Percentiles rank a stretch among this genome's conserved stretches.
Conservation (phyloP, 2,888 invertebrate genomes). For the Crocallis elinguaria region DNA sequence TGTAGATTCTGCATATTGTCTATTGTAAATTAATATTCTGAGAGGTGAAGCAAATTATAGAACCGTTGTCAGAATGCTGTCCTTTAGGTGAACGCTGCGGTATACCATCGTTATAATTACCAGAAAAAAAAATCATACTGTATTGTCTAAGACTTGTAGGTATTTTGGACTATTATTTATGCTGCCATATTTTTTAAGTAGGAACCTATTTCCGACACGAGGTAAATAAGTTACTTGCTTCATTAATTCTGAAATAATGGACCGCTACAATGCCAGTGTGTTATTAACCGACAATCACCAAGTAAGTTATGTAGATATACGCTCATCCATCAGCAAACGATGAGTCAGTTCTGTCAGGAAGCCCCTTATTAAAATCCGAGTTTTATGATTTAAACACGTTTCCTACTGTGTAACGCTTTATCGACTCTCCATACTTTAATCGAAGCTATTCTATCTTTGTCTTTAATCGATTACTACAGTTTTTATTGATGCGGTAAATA, state of each 20-base stretch:
- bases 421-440: neutral
- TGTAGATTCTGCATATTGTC: no score
- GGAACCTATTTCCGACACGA: neutral
- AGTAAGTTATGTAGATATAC: neutral
- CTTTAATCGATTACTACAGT: no score
- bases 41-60: no score
- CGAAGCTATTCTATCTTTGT: neutral
- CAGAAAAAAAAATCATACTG: no score
- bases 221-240: neutral
- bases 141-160: no score
- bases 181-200: neutral
- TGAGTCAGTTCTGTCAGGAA: slow-evolving; percentile 1
- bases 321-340: neutral
- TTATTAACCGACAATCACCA: neutral
- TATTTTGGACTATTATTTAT: no score
- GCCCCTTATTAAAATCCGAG: neutral
- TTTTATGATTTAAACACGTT: neutral
- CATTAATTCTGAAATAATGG: neutral
- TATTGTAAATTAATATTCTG: no score
- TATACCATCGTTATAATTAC: no score
- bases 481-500: no score
- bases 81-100: no score
- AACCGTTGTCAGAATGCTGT: no score
- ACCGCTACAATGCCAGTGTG: neutral
- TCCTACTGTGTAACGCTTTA: neutral